A percentile compares a stretch with the other conserved stretches of the same genome.
Evolutionary conservation across 2,797 vertebrate species (phyloP).

Genomic region (Masticophis lateralis): DNA sequence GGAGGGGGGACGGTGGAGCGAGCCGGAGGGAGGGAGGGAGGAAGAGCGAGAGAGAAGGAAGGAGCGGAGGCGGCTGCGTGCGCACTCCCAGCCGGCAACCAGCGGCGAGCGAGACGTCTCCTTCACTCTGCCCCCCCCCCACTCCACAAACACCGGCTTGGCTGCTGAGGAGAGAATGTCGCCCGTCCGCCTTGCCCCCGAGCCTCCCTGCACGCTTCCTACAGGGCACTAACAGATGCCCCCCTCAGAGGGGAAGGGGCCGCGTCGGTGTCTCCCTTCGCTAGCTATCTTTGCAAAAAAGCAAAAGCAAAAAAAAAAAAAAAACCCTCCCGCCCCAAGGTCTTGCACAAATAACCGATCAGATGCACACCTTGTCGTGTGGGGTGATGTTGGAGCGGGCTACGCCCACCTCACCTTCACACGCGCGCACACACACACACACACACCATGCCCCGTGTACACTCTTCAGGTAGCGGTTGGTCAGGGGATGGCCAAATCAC

Average conservation of each 20-base stretch:
- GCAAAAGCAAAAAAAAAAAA: no score
- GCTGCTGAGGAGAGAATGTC: background rate
- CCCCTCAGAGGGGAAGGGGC: background rate
- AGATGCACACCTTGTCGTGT: background rate
- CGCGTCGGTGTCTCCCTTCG: background rate
- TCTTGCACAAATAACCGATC: background rate
- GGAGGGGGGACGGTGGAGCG: constrained; percentile 4
- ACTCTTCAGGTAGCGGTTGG: background rate
- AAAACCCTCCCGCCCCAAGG: background rate
- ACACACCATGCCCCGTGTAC: background rate
- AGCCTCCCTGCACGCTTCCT: background rate
- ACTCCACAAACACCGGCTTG: background rate
- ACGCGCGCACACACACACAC: background rate
- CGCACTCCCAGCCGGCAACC: constrained; percentile 6
- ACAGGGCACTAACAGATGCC: background rate
- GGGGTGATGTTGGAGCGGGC: background rate
- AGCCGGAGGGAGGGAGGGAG: background rate
- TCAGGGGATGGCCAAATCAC: background rate
- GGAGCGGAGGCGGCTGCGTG: constrained; percentile 33
- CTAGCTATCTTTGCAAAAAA: background rate
- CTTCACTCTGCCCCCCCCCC: background rate
- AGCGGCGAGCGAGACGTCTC: background rate
- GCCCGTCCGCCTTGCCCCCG: background rate
- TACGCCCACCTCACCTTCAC: background rate
- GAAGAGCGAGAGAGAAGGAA: background rate